Percentiles rank a stretch among this genome's conserved stretches.
Conservation (phyloP, 2,797 vertebrate genomes). For the Smutsia gigantea region DNA sequence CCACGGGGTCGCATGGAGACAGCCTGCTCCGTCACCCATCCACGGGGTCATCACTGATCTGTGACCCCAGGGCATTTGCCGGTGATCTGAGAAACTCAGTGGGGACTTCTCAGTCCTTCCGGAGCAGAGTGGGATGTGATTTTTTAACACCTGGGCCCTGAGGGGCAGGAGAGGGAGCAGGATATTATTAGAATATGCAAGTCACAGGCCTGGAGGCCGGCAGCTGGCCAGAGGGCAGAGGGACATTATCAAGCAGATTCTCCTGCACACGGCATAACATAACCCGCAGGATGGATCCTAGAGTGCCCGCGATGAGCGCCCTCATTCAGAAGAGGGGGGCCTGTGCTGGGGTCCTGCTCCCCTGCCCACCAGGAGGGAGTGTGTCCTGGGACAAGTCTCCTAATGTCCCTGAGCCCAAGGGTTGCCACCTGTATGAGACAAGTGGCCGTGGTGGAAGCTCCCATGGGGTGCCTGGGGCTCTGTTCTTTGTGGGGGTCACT, state of each 20-base stretch:
- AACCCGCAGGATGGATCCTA: neutral
- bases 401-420: neutral
- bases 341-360: neutral
- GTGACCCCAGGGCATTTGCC: fast-evolving
- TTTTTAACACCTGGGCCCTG: neutral
- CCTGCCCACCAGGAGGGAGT: fast-evolving
- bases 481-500: neutral
- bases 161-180: neutral
- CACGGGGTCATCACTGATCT: neutral
- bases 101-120: neutral
- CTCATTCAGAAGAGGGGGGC: neutral
- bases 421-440: neutral
- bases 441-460: fast-evolving
- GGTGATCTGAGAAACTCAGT: neutral
- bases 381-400: neutral
- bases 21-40: neutral
- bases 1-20: neutral
- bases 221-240: neutral
- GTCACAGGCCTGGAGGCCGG: fast-evolving
- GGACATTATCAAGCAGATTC: fast-evolving
- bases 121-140: neutral
- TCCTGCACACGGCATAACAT: fast-evolving
- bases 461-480: fast-evolving
- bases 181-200: neutral
- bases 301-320: no score